These are phyloP conservation scores for Hypsibius dujardini DNA, from an alignment of 1,140 invertebrate genomes.

Conservation along the genomic window DNA sequence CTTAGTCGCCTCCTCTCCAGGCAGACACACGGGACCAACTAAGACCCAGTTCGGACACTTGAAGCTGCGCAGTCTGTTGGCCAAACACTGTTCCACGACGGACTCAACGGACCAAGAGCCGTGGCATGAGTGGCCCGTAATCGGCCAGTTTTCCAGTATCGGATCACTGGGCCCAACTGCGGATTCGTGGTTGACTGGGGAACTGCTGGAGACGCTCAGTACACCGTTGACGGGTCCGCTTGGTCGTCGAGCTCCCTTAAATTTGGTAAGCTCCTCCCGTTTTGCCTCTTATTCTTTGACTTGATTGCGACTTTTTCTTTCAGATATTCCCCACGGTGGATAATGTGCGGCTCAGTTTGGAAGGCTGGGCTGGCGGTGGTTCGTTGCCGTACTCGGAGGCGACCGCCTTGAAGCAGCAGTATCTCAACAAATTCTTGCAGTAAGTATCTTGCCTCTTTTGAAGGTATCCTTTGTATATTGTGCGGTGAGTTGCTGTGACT, in stretches of 20 bases:
- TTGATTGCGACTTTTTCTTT: conserved; percentile 32
- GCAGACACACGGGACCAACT: conserved; percentile 45
- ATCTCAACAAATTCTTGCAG: conserved; percentile 58
- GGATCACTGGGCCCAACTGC: conserved; percentile 56
- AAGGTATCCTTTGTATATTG: neutral
- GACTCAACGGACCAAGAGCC: conserved; percentile 22
- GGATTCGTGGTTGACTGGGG: conserved; percentile 48
- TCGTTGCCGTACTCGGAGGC: conserved; percentile 69
- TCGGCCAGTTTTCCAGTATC: conserved; percentile 76
- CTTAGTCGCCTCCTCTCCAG: conserved; percentile 64
- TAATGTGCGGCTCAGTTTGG: conserved; percentile 62
- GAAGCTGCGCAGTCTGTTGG: conserved; percentile 40
- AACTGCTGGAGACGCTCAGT: conserved; percentile 45
- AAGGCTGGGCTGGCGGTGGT: conserved; percentile 60
- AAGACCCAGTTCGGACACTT: conserved; percentile 50
- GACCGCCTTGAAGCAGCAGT: conserved; percentile 63
- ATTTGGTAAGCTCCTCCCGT: conserved; percentile 28
- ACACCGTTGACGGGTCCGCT: conserved; percentile 19
- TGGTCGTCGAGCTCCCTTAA: conserved; percentile 25
- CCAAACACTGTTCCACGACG: conserved; percentile 28
- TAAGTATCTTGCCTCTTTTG: conserved; percentile 36
- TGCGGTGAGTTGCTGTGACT: neutral
- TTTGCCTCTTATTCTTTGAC: conserved; percentile 1
- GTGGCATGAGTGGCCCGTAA: conserved; percentile 43
- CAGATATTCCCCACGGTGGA: conserved; percentile 50